A percentile compares a stretch with the other conserved stretches of the same genome.
phyloP scores from a whole-genome alignment of 2,888 invertebrate species.

The Amphipoea lucens region DNA sequence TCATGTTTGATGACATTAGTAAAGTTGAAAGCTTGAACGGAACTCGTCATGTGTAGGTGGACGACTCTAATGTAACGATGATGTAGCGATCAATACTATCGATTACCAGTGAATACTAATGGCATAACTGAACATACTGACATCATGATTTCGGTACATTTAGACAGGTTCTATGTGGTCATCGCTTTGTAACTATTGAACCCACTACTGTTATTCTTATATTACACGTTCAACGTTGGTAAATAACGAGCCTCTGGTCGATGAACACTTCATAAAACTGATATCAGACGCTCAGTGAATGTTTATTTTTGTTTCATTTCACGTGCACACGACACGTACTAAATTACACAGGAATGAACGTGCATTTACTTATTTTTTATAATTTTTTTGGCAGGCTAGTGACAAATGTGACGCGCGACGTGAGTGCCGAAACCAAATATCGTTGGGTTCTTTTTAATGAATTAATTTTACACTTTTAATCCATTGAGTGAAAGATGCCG shows the following conservation, averaged over 20 bases:
- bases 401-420: neutral
- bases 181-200: slow-evolving; percentile 18
- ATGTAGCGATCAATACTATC: slow-evolving; percentile 55
- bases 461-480: neutral
- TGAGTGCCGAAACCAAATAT: neutral
- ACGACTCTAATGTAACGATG: slow-evolving; percentile 36
- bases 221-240: neutral
- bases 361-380: neutral
- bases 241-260: neutral
- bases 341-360: neutral
- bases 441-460: neutral
- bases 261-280: neutral
- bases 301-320: neutral
- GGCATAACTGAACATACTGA: slow-evolving; percentile 52
- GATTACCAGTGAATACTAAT: slow-evolving; percentile 59
- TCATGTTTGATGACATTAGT: slow-evolving; percentile 6
- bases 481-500: neutral
- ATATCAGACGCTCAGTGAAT: neutral
- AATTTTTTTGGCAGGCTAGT: neutral
- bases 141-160: slow-evolving; percentile 59
- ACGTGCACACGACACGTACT: neutral
- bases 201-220: slow-evolving; percentile 21
- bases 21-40: slow-evolving; percentile 26
- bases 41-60: slow-evolving; percentile 40
- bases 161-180: slow-evolving; percentile 47